Evolutionary conservation across 2,797 vertebrate genomes (phyloP), one percentile per base, ranked within the genome.

Genomic region (Xenopus petersii): DNA sequence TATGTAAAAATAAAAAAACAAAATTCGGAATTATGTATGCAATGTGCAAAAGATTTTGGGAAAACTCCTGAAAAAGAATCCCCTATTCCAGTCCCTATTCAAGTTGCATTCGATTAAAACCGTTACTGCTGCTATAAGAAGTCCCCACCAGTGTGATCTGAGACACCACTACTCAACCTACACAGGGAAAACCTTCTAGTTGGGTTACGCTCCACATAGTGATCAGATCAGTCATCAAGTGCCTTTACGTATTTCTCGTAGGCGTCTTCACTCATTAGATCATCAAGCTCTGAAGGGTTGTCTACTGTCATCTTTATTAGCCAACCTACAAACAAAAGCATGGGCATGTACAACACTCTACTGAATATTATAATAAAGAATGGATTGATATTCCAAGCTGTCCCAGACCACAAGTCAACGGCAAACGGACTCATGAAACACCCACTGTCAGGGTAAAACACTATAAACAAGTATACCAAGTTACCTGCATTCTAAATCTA

Each of bases 241-340:
- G 98, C 97, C 86, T 94, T 98, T 82, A 97, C 75, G 81, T 94
- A 98, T 91, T 89, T 94, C 79, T 97, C 94, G 88, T 99, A 99
- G 0, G 92, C 93, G 62, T 93, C 91, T 91, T 98, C 94, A 49
- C 88, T 94, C 96, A 98, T 96, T 81, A 98, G 92, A 66, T 93
- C 89, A 51, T 98, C 93, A 67, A 98, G 88, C 88, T 99, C 96
- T 83, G 90, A 93, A 11, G 95, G 94, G 62, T 95, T 94, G 82
- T 93, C 93, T 82, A 98, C 90, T 3, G 93, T 93, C 95, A 99
- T 95, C 92, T 98, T 98, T 84, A 99, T 95, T 84, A 98, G 90
- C 98, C 93, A 97, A 15, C 94, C 94, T 98, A 58, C 16, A 51
- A 51, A 63, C 8, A 63, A 63, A 62, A 61, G 24, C 24, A 24